Evolutionary conservation across 2,113 vertebrate genomes (phyloP).

Genomic region (Prietella phreatophila): DNA sequence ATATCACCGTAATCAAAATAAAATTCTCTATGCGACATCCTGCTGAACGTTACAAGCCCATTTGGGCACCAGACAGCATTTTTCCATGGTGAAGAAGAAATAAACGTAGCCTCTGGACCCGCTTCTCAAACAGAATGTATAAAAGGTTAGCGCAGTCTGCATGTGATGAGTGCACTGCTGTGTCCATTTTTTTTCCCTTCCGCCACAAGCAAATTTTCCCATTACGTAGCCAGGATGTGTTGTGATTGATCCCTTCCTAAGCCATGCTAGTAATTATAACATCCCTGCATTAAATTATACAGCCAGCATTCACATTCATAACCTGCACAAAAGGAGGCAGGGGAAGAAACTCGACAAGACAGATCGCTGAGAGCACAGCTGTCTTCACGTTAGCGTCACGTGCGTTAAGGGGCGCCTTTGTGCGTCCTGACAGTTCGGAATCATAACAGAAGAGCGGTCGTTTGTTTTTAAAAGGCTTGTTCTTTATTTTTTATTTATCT

Average conservation of each 20-base stretch:
- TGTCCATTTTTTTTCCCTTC: not conserved
- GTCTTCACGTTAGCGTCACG: not conserved
- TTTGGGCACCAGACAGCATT: conserved; percentile 10
- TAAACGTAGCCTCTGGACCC: not conserved
- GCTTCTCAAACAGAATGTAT: conserved; percentile 11
- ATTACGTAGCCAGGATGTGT: conserved; percentile 42
- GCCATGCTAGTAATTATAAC: conserved; percentile 56
- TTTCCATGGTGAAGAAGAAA: not conserved
- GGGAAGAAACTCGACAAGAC: not conserved
- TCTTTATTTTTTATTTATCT: not conserved
- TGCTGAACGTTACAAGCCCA: conserved; percentile 1
- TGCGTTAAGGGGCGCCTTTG: not conserved
- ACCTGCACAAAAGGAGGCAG: conserved; percentile 34
- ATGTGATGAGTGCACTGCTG: not conserved
- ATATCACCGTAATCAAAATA: conserved; percentile 8
- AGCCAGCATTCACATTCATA: conserved; percentile 43
- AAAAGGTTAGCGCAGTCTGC: conserved; percentile 29
- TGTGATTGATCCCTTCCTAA: conserved; percentile 52
- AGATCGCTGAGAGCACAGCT: not conserved
- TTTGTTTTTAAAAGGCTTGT: not conserved
- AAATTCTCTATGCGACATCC: conserved; percentile 3
- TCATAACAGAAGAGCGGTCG: not conserved
- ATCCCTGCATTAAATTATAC: conserved; percentile 55
- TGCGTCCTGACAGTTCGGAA: not conserved
- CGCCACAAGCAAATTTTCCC: conserved; percentile 31